These are phyloP conservation scores for Haliclona indistincta DNA, from an alignment of 37 sponge, comb jelly and placozoan genomes.

Conservation along the genomic window DNA sequence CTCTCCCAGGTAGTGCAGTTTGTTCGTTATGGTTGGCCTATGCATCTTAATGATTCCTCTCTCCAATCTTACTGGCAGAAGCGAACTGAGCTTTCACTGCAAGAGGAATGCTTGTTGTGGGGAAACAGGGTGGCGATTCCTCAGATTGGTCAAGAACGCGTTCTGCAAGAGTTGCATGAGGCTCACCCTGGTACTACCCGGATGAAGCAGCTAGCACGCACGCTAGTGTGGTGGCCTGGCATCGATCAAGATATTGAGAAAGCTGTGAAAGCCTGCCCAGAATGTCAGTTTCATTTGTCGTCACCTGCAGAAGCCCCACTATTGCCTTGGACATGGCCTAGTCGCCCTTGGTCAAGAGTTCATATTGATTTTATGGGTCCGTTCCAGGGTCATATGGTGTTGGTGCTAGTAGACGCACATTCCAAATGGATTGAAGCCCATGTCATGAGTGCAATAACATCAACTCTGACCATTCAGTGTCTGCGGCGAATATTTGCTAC, in stretches of 20 bases:
- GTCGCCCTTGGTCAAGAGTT: not conserved
- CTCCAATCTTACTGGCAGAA: not conserved
- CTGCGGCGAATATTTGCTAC: slow-evolving; percentile 1
- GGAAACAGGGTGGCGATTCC: slow-evolving; percentile 11
- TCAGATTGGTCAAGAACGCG: not conserved
- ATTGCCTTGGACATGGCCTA: slow-evolving; percentile 11
- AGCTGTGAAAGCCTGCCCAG: not conserved
- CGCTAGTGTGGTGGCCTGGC: slow-evolving; percentile 10
- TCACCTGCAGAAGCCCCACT: not conserved
- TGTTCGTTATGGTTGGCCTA: slow-evolving; percentile 8
- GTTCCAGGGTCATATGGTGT: slow-evolving; percentile 1
- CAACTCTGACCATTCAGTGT: not conserved
- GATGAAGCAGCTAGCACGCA: slow-evolving; percentile 10
- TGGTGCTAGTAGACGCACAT: slow-evolving; percentile 15
- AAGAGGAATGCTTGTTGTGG: slow-evolving; percentile 16
- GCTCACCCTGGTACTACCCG: slow-evolving; percentile 1
- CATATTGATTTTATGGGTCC: slow-evolving; percentile 25
- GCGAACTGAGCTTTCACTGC: not conserved
- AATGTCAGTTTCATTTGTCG: not conserved
- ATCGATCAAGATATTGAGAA: slow-evolving; percentile 15
- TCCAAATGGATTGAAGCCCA: slow-evolving; percentile 31
- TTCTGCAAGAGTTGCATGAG: not conserved
- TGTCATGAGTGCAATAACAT: not conserved
- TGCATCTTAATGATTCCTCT: not conserved
- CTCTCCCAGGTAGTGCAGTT: not conserved